Percentiles rank a stretch among this genome's conserved stretches.
phyloP scores from a whole-genome alignment of 2,888 invertebrate species.

The Miltochrista miniata region DNA sequence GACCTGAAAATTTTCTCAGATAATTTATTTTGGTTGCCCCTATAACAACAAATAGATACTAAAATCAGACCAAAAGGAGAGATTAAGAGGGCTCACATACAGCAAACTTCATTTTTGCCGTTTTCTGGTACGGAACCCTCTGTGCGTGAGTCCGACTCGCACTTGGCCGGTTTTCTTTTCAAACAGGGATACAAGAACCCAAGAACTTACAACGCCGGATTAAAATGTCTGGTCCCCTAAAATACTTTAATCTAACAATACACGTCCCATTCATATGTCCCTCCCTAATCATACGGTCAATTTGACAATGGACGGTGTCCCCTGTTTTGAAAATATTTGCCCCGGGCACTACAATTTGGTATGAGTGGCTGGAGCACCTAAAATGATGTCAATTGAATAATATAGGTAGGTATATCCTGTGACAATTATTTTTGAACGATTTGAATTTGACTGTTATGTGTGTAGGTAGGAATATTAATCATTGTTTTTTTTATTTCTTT shows the following conservation, averaged over 20 bases:
- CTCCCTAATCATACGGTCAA: conserved; percentile 77
- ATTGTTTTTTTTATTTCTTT: no score
- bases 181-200: background rate
- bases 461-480: no score
- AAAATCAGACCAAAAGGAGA: no score
- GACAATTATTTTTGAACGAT: conserved; percentile 9
- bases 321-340: conserved; percentile 80
- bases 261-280: conserved; percentile 44
- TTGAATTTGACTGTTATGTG: conserved; percentile 6
- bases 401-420: conserved; percentile 54
- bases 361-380: conserved; percentile 65
- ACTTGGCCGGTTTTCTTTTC: no score
- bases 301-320: conserved; percentile 71
- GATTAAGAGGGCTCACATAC: no score
- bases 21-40: no score
- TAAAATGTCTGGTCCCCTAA: conserved; percentile 18
- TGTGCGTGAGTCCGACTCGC: no score
- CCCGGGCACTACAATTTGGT: conserved; percentile 70
- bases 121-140: no score
- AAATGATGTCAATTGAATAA: conserved; percentile 75
- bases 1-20: no score
- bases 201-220: background rate
- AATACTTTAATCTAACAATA: conserved; percentile 40
- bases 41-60: no score
- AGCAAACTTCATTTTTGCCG: no score